Evolutionary conservation across 2,888 invertebrate genomes (phyloP), one percentile per base, ranked within the genome.

Genomic region (Drosophila limbata): DNA sequence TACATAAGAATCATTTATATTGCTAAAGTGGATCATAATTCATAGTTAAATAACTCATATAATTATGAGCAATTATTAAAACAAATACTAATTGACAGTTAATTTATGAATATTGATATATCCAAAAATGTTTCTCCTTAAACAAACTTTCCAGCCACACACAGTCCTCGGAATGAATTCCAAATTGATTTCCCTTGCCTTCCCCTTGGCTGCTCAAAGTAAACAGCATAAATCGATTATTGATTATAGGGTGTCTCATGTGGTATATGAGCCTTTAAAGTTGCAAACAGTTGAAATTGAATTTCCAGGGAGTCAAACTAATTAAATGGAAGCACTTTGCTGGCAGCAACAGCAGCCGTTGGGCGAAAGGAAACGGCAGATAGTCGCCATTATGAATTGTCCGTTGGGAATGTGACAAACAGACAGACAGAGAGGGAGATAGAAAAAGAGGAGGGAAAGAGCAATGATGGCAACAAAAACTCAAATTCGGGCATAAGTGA

Each of bases 401-500:
- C 69, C 74, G 74, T 77, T 64, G 70, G 74, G 59, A 63, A 63
- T 62, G 71, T 71, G 84, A 77, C 81, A 82, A 72, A 81, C 52
- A 74, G 11, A 17, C 4, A 35, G 17, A 19, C 11, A 47, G 63
- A 19, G 19, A 21, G 10, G 17, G 28, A 47, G 5, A 11, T 13
- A 13, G 37, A 25, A 1, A 33, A 33, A 15, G 19, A 8, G 9
- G 19, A 42, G 40, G 8, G 37, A 61, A 35, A 3, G 10, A 37
- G 37, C 10, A 35, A 33, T 8, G 17, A 39, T 73, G 79, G 79
- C 81, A 81, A 79, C 75, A 84, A 69, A 83, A 83, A 84, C 85
- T 85, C 73, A 72, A 82, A 84, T 87, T 88, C 84, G 84, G 84
- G 84, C 84, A 82, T 91, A 86, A 90, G 90, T 90, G 91, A 91